A percentile compares a stretch with the other conserved stretches of the same genome.
Conservation (phyloP, 2,888 invertebrate genomes). For the Drosophila kambysellisi region DNA sequence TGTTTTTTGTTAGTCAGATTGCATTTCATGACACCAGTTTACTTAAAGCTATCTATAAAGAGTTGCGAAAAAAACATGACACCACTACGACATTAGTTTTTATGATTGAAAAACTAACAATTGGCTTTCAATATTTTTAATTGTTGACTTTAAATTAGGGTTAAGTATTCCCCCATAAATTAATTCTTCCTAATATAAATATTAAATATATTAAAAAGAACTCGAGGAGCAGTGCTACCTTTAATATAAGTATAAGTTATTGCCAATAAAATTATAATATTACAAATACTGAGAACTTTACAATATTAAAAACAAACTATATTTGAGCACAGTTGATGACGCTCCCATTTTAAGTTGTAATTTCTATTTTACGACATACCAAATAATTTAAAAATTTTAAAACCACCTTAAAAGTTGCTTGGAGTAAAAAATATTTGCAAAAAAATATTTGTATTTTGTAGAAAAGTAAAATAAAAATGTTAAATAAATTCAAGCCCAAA, state of each 20-base stretch:
- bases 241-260: neutral
- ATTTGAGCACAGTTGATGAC: neutral
- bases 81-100: too few species aligned
- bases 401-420: neutral
- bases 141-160: neutral
- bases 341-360: neutral
- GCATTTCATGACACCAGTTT: neutral
- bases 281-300: neutral
- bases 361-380: neutral
- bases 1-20: slow-evolving; percentile 2
- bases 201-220: neutral
- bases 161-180: neutral
- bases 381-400: too few species aligned
- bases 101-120: neutral
- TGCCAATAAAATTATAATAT: neutral
- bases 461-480: neutral
- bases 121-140: neutral
- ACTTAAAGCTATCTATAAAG: neutral
- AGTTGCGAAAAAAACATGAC: neutral
- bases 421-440: neutral
- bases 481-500: neutral
- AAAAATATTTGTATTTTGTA: neutral
- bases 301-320: neutral
- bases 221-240: neutral
- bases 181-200: too few species aligned